Base-by-base conservation (phyloP, 2,888 invertebrate genomes). In the Torymus texanus region DNA sequence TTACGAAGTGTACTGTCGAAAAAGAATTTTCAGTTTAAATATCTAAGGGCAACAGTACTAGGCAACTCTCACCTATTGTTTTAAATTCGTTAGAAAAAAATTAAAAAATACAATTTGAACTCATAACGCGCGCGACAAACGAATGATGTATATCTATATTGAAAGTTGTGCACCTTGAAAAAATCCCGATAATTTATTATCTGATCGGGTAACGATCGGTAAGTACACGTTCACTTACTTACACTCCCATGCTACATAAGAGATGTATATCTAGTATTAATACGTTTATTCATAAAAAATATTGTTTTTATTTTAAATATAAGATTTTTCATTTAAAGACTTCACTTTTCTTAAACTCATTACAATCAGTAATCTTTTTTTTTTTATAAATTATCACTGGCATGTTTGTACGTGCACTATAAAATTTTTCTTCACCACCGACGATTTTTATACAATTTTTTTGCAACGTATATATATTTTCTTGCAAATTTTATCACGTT, bases 171-270 rank as follows among this genome's bases (percentile, higher is more conserved):
- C 68, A 63, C 67, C 51, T 63, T 11, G 53, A 70, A 59, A 18
- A 59, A 71, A 75, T 61, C 66, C 75, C 66, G 79, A 79, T 51
- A 67, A 62, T 24, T 59, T 59, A 68, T 56, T 77, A 68, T 73
- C 65, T 77, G 76, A 76, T 78, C 76, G 76, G 77, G 74, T 80
- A 80, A 71, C 77, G 74, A 78, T 81, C 65, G 81, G 81, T 81
- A 81, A 81, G 81, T 81, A 81, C 81, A 81, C 78, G 70, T 81
- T 81, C 67, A 76, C 75, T 81, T 81, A 75, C 67, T 78, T 75
- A 72, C 81, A 78, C 71, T 78, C 59, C 59, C 63, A 66, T 21
- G 63, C 66, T 41, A 72, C 56, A n/a, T 74, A 51, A 71, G 55
- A 71, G 21, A 53, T 78, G 11, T 70, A n/a, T 78, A 2, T 70